A percentile compares a stretch with the other conserved stretches of the same genome.
These are phyloP conservation scores for Gopherus flavomarginatus DNA, from an alignment of 2,113 vertebrate species.

Conservation along the genomic window DNA sequence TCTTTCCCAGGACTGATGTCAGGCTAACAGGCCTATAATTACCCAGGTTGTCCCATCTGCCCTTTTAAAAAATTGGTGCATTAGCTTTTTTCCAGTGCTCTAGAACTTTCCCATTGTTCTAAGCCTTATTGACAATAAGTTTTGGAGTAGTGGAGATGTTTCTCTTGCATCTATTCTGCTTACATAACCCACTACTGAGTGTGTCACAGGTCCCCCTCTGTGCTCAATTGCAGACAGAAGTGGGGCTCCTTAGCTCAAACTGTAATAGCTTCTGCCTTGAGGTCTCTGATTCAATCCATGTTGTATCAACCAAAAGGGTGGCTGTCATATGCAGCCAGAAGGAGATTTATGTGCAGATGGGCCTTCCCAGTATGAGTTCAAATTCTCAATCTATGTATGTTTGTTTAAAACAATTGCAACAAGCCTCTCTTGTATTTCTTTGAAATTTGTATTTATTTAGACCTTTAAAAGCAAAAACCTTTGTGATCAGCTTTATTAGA, in stretches of 20 bases:
- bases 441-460: not conserved
- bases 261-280: not conserved
- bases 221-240: not conserved
- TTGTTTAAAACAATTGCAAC: not conserved
- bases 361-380: not conserved
- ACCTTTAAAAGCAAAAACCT: not conserved
- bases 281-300: not conserved
- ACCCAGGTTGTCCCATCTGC: not conserved
- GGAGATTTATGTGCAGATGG: not conserved
- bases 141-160: not conserved
- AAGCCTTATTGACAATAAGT: too few relatives aligned
- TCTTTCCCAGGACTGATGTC: not conserved
- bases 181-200: not conserved
- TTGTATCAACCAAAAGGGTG: not conserved
- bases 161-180: not conserved
- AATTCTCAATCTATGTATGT: not conserved
- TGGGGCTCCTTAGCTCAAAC: not conserved
- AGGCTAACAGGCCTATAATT: not conserved
- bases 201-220: not conserved
- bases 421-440: not conserved
- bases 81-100: not conserved
- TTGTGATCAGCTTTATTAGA: not conserved
- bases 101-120: too few relatives aligned
- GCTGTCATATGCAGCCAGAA: not conserved
- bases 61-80: not conserved